Evolutionary conservation across 2,888 invertebrate genomes (phyloP), one percentile per base, ranked within the genome.

Genomic region (Acheta domesticus): DNA sequence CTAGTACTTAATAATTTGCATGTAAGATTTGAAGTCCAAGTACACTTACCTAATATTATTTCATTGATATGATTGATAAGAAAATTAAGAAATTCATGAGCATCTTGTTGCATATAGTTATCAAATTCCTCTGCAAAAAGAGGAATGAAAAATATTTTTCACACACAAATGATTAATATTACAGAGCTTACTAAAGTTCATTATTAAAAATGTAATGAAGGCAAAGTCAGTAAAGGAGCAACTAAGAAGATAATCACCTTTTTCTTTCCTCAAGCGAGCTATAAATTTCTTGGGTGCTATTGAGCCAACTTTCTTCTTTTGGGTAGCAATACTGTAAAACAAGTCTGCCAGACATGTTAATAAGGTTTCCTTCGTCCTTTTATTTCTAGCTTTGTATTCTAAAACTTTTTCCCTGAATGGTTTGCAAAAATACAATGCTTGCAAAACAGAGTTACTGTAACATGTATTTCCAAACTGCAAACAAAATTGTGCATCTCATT

Each of bases 31-130:
- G 5, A 36, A 36, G 36, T 36, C 36, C 8, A 36, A 36, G 36
- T 36, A 1, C 75, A 88, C 91, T 91, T 89, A 93, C 97, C 97
- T 89, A 98, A 90, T 85, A 99, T 95, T 84, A 97, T 96, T 90
- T 98, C 98, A 88, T 97, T 98, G 85, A 98, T 98, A 86, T 97
- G 97, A 89, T 99, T 99, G 83, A 99, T 95, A 82, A 99, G 91
- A 88, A 99, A 99, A 88, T 99, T 99, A 82, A 99, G 91, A 89
- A 99, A 99, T 87, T 99, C 99, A 87, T 99, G 99, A 77, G 99
- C 99, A 92, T 99, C 99, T 89, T 99, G 99, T 88, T 99, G 99
- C 96, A 98, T 97, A 86, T 98, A 99, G 88, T 99, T 99, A 89
- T 99, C 99, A 89, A 99, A 99, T 86, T 98, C 94, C 89, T 98